Conservation (phyloP, 2,113 vertebrate species). For the Mustelus asterias region DNA sequence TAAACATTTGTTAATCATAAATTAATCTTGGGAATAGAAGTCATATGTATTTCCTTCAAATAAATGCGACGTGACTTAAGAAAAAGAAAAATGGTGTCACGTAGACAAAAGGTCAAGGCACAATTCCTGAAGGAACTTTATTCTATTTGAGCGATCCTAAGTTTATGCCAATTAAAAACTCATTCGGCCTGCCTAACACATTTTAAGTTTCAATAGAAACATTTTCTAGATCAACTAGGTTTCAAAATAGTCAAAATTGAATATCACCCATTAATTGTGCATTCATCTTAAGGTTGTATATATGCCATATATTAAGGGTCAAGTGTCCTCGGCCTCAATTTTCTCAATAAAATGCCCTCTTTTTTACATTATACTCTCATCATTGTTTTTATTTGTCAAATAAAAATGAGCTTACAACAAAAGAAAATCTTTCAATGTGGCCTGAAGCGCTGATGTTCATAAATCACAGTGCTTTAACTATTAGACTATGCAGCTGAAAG, state of each 20-base stretch:
- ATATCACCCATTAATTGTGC: background rate
- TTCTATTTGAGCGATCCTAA: constrained; percentile 4
- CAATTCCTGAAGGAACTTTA: background rate
- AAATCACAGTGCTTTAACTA: background rate
- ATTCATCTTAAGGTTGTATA: background rate
- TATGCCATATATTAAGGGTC: background rate
- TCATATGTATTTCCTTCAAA: background rate
- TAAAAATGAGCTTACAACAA: background rate
- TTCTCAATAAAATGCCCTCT: background rate
- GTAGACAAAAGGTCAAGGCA: background rate
- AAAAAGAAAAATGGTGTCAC: background rate
- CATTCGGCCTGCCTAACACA: background rate
- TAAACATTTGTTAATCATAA: background rate
- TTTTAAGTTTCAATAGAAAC: background rate
- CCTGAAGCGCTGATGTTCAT: background rate
- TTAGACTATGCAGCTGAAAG: background rate
- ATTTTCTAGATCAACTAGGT: background rate
- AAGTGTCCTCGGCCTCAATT: background rate
- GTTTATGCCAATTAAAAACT: background rate
- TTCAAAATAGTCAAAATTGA: background rate
- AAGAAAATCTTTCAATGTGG: background rate
- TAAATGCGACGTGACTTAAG: background rate
- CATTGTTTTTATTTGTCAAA: background rate
- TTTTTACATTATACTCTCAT: background rate
- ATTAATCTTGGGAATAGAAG: constrained; percentile 18